These are phyloP conservation scores for Thaumatotibia leucotreta DNA, from an alignment of 1,140 invertebrate genomes.

Conservation along the genomic window DNA sequence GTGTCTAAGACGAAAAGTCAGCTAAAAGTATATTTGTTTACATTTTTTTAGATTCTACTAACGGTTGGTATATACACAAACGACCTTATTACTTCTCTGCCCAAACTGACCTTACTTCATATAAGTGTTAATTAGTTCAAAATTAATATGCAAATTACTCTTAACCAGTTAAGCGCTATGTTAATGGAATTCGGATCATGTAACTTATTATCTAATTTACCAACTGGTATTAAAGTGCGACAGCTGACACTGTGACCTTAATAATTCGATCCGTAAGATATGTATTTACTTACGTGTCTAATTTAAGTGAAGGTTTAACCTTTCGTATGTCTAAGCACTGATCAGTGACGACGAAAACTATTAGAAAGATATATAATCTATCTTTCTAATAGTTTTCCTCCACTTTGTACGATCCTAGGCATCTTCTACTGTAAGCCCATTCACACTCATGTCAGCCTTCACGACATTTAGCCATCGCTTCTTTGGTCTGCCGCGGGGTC, in stretches of 20 bases:
- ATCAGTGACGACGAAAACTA: too few relatives aligned
- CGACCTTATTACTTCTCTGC: neutral
- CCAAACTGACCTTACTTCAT: neutral
- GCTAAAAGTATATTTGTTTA: too few relatives aligned
- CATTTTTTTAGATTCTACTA: too few relatives aligned
- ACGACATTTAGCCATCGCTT: too few relatives aligned
- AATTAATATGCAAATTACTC: neutral
- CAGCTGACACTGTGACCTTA: neutral
- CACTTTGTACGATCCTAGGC: too few relatives aligned
- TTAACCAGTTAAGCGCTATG: neutral
- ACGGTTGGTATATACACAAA: neutral
- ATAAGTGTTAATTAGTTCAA: neutral
- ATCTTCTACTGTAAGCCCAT: too few relatives aligned
- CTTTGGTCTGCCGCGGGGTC: too few relatives aligned
- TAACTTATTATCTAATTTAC: constrained; percentile 12
- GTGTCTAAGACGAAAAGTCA: too few relatives aligned
- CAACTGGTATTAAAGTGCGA: neutral
- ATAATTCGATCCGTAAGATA: neutral
- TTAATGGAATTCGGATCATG: neutral
- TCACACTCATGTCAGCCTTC: too few relatives aligned
- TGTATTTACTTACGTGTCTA: neutral
- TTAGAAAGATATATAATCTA: too few relatives aligned
- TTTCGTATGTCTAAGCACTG: too few relatives aligned
- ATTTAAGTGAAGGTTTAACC: neutral
- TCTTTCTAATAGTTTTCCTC: too few relatives aligned